Conservation (phyloP, 2,797 vertebrate species). For the Microchirus variegatus region DNA sequence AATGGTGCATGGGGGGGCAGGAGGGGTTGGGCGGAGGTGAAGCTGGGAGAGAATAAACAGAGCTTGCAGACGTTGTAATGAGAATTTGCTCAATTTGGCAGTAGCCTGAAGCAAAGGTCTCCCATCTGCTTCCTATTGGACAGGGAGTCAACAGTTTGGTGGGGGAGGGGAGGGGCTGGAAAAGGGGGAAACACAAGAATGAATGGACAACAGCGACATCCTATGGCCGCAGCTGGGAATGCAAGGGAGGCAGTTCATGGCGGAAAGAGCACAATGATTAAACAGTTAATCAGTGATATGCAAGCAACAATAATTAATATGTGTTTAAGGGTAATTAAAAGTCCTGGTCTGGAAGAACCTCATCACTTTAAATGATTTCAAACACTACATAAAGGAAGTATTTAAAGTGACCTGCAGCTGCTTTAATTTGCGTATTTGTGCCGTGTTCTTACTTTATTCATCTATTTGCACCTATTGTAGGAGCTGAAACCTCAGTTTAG, state of each 20-base stretch:
- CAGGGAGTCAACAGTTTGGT: conserved; percentile 59
- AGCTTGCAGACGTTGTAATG: conserved; percentile 74
- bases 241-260: conserved; percentile 15
- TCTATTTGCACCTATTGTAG: no score
- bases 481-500: no score
- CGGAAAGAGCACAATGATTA: not conserved
- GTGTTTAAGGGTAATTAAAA: no score
- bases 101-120: conserved; percentile 73
- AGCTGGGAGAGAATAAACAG: conserved; percentile 70
- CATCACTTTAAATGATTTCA: no score
- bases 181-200: conserved; percentile 7
- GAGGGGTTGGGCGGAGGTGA: conserved; percentile 41
- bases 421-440: no score
- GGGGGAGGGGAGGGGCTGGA: conserved; percentile 24
- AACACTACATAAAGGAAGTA: no score
- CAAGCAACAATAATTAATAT: not conserved
- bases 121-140: conserved; percentile 75
- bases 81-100: conserved; percentile 78
- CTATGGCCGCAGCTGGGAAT: conserved; percentile 45
- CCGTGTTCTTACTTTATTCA: no score
- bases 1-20: conserved; percentile 43
- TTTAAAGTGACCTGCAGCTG: no score
- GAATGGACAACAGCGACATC: conserved; percentile 67
- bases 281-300: not conserved
- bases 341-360: no score